Conservation (phyloP, 2,888 invertebrate species). For the Rhogogaster chlorosoma region DNA sequence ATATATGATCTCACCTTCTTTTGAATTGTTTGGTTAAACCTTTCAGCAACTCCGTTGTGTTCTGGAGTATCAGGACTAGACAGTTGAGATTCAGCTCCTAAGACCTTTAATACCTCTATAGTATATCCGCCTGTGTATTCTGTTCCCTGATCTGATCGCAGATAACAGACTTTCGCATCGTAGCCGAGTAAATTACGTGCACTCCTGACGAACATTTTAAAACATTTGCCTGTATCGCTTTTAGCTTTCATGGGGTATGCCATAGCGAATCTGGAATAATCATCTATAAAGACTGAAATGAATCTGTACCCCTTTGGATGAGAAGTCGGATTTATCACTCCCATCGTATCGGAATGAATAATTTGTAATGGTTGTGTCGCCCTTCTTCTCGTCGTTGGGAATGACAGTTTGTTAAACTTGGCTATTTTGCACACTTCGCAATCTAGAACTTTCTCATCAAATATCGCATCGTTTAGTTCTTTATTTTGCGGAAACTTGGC, state of each 20-base stretch:
- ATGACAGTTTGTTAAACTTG: not conserved
- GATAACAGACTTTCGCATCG: not conserved
- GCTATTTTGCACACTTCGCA: not conserved
- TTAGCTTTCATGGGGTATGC: not conserved
- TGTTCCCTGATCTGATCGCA: not conserved
- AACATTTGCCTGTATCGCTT: not conserved
- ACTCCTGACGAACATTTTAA: not conserved
- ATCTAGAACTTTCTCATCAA: not conserved
- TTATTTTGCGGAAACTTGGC: not conserved
- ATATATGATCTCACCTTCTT: not conserved
- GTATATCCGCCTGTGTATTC: no score
- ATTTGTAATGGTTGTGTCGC: not conserved
- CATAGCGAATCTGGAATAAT: no score
- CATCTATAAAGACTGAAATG: no score
- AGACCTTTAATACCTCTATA: not conserved
- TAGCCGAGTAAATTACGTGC: not conserved
- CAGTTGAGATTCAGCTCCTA: not conserved
- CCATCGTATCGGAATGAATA: no score
- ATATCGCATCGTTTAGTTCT: not conserved
- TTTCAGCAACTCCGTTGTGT: not conserved
- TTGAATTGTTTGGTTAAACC: not conserved
- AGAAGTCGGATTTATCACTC: no score
- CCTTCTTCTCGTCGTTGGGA: not conserved
- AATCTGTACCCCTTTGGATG: no score
- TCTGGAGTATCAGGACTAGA: not conserved